These are phyloP conservation scores for Carollia perspicillata DNA, from an alignment of 2,113 vertebrate species.

Conservation along the genomic window DNA sequence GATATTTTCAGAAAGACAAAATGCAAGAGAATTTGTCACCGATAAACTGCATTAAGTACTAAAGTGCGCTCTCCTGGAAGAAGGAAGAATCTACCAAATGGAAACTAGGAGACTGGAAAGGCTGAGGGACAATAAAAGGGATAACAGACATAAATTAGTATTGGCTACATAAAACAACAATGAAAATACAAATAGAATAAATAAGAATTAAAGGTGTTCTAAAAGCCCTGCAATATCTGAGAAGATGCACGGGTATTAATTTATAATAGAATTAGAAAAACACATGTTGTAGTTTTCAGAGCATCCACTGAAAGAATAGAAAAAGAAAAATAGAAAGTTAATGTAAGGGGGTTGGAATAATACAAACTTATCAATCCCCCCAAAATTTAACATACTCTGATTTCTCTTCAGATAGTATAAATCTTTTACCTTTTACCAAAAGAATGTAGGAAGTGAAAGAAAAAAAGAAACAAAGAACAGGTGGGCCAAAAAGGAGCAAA, in stretches of 20 bases:
- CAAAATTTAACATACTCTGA: not conserved
- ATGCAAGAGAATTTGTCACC: not conserved
- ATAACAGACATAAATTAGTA: not conserved
- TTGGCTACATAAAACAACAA: not conserved
- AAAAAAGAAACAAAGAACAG: not conserved
- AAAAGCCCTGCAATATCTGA: not conserved
- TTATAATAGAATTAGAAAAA: not conserved
- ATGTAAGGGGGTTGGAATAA: not conserved
- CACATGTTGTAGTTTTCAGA: not conserved
- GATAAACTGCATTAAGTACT: not conserved
- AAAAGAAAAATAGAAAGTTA: not conserved
- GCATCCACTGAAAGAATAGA: not conserved
- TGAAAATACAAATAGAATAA: not conserved
- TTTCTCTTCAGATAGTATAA: no score
- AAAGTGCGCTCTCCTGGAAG: not conserved
- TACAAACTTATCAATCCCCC: not conserved
- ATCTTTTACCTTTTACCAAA: not conserved
- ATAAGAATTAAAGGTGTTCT: not conserved
- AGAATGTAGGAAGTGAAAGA: not conserved
- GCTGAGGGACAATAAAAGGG: not conserved
- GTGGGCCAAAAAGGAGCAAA: not conserved
- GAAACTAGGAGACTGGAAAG: not conserved
- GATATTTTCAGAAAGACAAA: not conserved
- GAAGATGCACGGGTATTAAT: not conserved
- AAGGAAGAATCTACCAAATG: not conserved